Base-by-base conservation (phyloP, 2,113 vertebrate species). In the Corydoras maculifer region DNA sequence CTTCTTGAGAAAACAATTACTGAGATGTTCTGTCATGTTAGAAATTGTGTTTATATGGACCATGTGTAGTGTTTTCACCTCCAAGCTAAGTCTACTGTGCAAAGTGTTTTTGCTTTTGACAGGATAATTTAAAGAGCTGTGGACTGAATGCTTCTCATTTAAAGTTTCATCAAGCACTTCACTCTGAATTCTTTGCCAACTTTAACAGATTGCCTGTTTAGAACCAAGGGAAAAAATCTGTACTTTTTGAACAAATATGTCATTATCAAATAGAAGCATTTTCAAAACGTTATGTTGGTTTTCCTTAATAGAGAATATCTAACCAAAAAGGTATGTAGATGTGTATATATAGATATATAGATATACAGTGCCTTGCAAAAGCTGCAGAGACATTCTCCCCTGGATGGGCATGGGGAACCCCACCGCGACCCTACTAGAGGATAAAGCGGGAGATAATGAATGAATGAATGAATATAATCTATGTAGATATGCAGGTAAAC, bases 41-140 rank as follows among this genome's bases (percentile, higher is more conserved):
- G 70, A 59, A 43, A 80, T 77, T 80, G 82, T 79, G 73, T 83
- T 80, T 80, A 75, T 75, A 70, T 76, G 68, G 74, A 73, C 59
- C 62, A 59, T 63, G 68, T 78, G 72, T 74, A 69, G 55, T 69
- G 58, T 64, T 77, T 72, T 70, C 65, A 58, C 62, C 70, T 75
- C 72, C 62, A 66, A 57, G 66, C 69, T 63, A 80, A 75, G 78
- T 75, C 74, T 80, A 72, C 66, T 83, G 77, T 77, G 68, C 68
- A 59, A 69, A 69, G 29, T 65, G 32, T 71, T 18, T 74, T 74
- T 35, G 57, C 77, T 78, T 72, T 64, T 83, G 80, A 83, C 82
- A 81, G 73, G 75, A 78, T 80, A 77, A 83, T 81, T 78, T 81
- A 72, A 74, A 72, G 63, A 71, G 70, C 76, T 65, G 70, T 71